Conservation (phyloP, 2,797 vertebrate genomes). For the Geotrypetes seraphini region DNA sequence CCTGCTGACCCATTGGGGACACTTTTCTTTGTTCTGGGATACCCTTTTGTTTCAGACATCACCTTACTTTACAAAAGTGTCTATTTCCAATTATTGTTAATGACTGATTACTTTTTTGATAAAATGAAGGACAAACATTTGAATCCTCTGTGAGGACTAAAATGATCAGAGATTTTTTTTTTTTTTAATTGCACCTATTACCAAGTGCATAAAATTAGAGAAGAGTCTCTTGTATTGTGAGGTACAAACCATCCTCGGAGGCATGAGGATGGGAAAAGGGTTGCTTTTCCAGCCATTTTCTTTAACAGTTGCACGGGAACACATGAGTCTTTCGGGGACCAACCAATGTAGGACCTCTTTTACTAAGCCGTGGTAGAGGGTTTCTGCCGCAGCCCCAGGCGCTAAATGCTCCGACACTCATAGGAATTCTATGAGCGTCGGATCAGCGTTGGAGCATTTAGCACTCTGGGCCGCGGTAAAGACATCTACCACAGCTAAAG, state of each 20-base stretch:
- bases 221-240: conserved; percentile 22
- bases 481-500: too few relatives aligned
- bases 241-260: conserved; percentile 24
- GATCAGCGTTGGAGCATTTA: too few relatives aligned
- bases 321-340: conserved; percentile 18
- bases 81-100: conserved; percentile 14
- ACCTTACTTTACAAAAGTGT: conserved; percentile 6
- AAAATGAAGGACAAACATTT: conserved; percentile 42
- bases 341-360: too few relatives aligned
- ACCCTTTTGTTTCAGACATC: conserved; percentile 15
- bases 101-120: conserved; percentile 12
- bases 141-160: conserved; percentile 67
- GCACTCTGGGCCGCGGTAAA: too few relatives aligned
- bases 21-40: background rate
- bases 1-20: conserved; percentile 64
- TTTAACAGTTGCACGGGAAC: conserved; percentile 16
- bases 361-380: too few relatives aligned
- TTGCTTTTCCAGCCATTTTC: background rate
- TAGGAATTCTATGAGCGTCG: too few relatives aligned
- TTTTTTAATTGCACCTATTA: too few relatives aligned
- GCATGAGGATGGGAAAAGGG: conserved; percentile 45
- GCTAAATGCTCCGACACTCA: too few relatives aligned
- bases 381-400: too few relatives aligned
- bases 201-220: too few relatives aligned
- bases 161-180: too few relatives aligned